A percentile compares a stretch with the other conserved stretches of the same genome.
phyloP scores from a whole-genome alignment of 2,113 vertebrate species.

The Poeciliopsis retropinna region DNA sequence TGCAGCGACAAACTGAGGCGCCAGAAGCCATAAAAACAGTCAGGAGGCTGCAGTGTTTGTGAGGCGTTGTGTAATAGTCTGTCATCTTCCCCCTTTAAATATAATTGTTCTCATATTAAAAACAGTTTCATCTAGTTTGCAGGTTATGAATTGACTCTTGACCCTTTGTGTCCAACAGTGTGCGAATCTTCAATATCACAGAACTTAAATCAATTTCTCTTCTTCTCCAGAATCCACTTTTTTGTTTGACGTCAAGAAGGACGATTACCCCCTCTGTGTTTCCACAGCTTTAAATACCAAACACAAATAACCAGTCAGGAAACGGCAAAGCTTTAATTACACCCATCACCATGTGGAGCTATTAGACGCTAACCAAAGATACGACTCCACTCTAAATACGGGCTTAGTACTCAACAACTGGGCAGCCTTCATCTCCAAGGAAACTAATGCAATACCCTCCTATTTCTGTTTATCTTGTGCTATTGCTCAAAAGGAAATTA shows the following conservation, averaged over 20 bases:
- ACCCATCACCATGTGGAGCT: conserved; percentile 45
- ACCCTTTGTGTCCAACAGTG: conserved; percentile 14
- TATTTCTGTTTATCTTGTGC: conserved; percentile 38
- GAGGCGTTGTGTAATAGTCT: conserved; percentile 55
- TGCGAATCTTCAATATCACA: not conserved
- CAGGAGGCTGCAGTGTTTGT: conserved; percentile 43
- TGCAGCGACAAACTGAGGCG: not conserved
- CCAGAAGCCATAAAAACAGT: conserved; percentile 26
- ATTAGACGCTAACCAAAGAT: conserved; percentile 55
- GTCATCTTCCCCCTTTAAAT: conserved; percentile 44
- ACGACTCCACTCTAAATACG: conserved; percentile 57
- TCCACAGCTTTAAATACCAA: conserved; percentile 27
- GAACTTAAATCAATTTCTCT: not conserved
- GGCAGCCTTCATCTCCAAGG: conserved; percentile 63
- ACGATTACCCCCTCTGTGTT: conserved; percentile 14
- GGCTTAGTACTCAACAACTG: conserved; percentile 31
- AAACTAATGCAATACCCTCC: conserved; percentile 53
- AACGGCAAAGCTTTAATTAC: conserved; percentile 60
- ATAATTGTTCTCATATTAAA: conserved; percentile 59
- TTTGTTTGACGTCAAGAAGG: conserved; percentile 2
- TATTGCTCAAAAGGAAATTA: conserved; percentile 61
- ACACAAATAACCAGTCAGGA: conserved; percentile 48
- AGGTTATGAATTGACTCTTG: conserved; percentile 46
- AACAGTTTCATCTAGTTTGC: not conserved
- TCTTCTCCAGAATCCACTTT: conserved; percentile 1